Evolutionary conservation across 2,888 invertebrate genomes (phyloP), one percentile per base, ranked within the genome.

Genomic region (Cataglyphis cursor): DNA sequence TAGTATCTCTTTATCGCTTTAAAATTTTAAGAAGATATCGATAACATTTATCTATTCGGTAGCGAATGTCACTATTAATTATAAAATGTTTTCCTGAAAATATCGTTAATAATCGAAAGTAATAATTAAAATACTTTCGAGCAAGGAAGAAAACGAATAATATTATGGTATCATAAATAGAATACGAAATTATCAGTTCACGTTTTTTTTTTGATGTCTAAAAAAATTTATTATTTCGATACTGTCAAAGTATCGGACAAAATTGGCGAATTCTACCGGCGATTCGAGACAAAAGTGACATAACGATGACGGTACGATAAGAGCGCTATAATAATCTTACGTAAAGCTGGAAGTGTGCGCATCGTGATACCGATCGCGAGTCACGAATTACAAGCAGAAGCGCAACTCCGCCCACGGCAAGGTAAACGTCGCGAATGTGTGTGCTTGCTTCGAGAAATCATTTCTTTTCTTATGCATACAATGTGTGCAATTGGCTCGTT

Each of bases 251-350:
- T 15, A 35, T 18, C 48, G 54, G 57, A 59, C 31, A 70, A 72
- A 72, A 72, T 78, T 31, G 38, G 3, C 41, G 18, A 41, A 21
- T 31, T 51, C 31, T 31, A 31, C 10, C 38, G 24, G 18, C 38
- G 21, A 54, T 9, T 21, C n/a, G 35, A 28, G 38, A 8, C 66
- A 15, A 38, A 70, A 18, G 18, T 78, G 70, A 78, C 41, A 57
- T 78, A 70, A 70, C 51, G 24, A 18, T n/a, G n/a, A 59, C 21
- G 18, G 44, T 44, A 31, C 8, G 57, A 66, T 66, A 76, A 54
- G 9, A 76, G 51, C 51, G 31, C 54, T 57, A 70, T 57, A 57
- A 59, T 44, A 70, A 44, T 41, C 57, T 78, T 78, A 70, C 78
- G 78, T 70, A 78, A 78, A 70, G 2, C 41, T 57, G 70, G 70